Evolutionary conservation across 2,113 vertebrate species (phyloP).

Genomic region (Eupsittula cactorum): DNA sequence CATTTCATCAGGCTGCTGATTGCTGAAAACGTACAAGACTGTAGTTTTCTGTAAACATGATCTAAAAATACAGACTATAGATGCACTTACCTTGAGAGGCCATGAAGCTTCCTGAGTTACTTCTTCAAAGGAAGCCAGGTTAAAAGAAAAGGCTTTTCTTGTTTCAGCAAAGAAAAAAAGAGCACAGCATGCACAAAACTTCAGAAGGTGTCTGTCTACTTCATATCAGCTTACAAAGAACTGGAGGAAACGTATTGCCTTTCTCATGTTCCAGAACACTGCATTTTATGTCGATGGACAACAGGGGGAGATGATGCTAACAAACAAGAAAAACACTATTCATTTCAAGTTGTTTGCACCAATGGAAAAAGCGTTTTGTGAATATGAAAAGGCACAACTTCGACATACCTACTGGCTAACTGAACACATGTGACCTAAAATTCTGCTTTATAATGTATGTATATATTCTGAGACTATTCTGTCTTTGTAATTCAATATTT

Average conservation of each 20-base stretch:
- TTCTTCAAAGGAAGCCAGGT: conserved; percentile 77
- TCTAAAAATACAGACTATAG: conserved; percentile 52
- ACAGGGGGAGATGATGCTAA: conserved; percentile 57
- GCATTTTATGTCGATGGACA: conserved; percentile 58
- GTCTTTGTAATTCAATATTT: background rate
- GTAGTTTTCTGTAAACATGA: conserved; percentile 30
- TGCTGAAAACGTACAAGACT: background rate
- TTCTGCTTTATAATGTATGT: background rate
- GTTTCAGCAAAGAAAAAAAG: conserved; percentile 42
- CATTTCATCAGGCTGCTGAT: conserved; percentile 44
- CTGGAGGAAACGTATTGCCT: conserved; percentile 1
- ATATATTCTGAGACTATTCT: background rate
- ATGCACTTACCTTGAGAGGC: conserved; percentile 80
- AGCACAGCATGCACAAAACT: conserved; percentile 69
- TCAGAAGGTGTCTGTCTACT: conserved; percentile 61
- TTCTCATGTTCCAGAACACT: conserved; percentile 30
- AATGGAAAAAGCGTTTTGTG: background rate
- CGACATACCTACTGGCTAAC: background rate
- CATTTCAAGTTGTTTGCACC: background rate
- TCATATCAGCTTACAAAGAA: conserved; percentile 53
- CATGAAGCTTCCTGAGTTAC: conserved; percentile 76
- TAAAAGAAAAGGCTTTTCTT: conserved; percentile 74
- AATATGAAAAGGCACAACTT: background rate
- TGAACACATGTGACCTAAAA: background rate
- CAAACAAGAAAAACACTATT: background rate